Evolutionary conservation across 2,797 vertebrate species (phyloP), one percentile per base, ranked within the genome.

Genomic region (Tenualosa thibaudeaui): DNA sequence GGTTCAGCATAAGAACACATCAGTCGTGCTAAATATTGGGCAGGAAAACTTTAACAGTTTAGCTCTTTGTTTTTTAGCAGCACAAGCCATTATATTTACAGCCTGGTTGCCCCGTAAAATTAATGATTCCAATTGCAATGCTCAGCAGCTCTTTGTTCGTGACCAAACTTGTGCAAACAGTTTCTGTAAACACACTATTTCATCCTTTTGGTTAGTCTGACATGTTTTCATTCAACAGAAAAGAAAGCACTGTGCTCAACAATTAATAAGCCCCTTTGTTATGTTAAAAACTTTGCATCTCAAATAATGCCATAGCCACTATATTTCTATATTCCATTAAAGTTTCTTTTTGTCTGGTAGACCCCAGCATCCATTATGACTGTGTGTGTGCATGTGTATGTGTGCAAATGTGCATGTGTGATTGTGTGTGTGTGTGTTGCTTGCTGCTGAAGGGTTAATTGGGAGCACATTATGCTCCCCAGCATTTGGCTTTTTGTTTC

Each of bases 91-190:
- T 78, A 46, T 78, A 78, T 78, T 78, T 78, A 78, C 15, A 37
- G 37, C 71, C 40, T 75, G 68, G 5, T 78, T 78, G 71, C 19
- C 37, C 71, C 40, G 40, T 78, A 46, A 78, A 78, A 78, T 43
- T 78, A 78, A 78, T 78, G 37, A 78, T 78, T 78, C 46, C 71
- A 43, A 78, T 22, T 78, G 71, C 71, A 78, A 15, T n/a, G 37
- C 40, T 78, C 40, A 19, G 40, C 37, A 78, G 37, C 37, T 40
- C 40, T 71, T 71, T 71, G 65, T 71, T 13, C 65, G 12, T 71
- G 65, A 15, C 24, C 24, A 71, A 31, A 71, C 71, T 46, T 78
- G 71, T 78, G 71, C 40, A 78, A 78, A 78, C 40, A 46, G 19
- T 78, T 78, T 78, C 71, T 46, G 37, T 78, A 78, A 78, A 78